A percentile compares a stretch with the other conserved stretches of the same genome.
Conservation (phyloP, 2,888 invertebrate species). For the Diaprepes abbreviatus region DNA sequence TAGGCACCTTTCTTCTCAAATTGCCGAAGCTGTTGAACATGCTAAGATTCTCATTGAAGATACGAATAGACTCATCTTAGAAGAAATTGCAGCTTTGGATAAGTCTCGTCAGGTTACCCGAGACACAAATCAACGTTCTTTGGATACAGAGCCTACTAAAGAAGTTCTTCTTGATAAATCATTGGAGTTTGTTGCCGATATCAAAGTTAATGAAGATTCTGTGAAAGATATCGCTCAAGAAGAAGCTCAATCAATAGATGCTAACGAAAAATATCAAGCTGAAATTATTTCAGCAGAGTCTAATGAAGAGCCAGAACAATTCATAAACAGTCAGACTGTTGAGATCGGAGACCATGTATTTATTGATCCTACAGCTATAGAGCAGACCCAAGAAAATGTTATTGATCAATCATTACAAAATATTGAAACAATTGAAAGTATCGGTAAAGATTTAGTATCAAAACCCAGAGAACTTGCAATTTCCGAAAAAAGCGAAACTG, state of each 20-base stretch:
- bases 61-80: slow-evolving; percentile 36
- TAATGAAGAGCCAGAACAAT: too few relatives aligned
- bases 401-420: too few relatives aligned
- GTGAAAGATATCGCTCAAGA: not conserved
- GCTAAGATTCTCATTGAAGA: slow-evolving; percentile 40
- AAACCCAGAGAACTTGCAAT: too few relatives aligned
- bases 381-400: too few relatives aligned
- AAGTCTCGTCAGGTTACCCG: slow-evolving; percentile 15
- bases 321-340: too few relatives aligned
- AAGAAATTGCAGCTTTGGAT: slow-evolving; percentile 42
- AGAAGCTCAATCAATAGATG: not conserved
- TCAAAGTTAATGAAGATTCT: not conserved
- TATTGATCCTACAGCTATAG: too few relatives aligned
- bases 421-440: too few relatives aligned
- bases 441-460: too few relatives aligned
- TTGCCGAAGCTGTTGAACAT: slow-evolving; percentile 38
- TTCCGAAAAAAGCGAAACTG: too few relatives aligned
- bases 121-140: not conserved
- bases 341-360: too few relatives aligned
- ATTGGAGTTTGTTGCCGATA: not conserved
- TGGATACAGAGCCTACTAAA: not conserved
- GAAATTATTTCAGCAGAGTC: not conserved
- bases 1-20: slow-evolving; percentile 10
- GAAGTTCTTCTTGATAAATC: slow-evolving; percentile 1
- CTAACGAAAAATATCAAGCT: not conserved